Conservation (phyloP, 2,888 invertebrate genomes). For the Lithophane semibrunnea region DNA sequence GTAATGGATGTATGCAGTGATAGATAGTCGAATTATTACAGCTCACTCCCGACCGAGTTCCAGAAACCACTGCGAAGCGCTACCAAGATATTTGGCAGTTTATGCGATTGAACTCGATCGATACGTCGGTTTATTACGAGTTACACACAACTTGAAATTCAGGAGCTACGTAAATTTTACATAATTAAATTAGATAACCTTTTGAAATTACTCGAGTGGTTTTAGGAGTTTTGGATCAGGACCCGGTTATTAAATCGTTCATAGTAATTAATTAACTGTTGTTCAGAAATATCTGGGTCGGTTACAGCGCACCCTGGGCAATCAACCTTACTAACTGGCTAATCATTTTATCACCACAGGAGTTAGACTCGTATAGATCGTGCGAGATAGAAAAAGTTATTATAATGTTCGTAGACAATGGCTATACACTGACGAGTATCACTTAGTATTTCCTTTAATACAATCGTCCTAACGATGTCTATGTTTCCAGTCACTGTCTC, state of each 20-base stretch:
- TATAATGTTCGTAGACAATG: background rate
- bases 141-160: conserved; percentile 14
- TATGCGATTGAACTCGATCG: conserved; percentile 34
- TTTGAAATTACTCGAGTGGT: conserved; percentile 31
- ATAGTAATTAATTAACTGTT: conserved; percentile 5
- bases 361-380: background rate
- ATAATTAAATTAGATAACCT: conserved; percentile 24
- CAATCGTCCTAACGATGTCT: background rate
- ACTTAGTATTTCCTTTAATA: background rate
- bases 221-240: conserved; percentile 25
- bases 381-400: background rate
- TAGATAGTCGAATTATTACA: conserved; percentile 32
- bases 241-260: background rate
- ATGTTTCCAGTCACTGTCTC: background rate
- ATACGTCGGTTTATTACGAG: conserved; percentile 35
- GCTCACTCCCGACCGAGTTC: conserved; percentile 10
- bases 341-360: background rate
- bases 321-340: background rate
- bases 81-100: conserved; percentile 38
- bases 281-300: background rate
- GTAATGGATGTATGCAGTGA: conserved; percentile 29
- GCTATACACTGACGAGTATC: background rate
- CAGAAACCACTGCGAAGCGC: conserved; percentile 13
- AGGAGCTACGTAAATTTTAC: conserved; percentile 13
- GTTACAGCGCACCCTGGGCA: background rate